Percentiles rank a stretch among this genome's conserved stretches.
These are phyloP conservation scores for Eristalis arbustorum DNA, from an alignment of 2,888 invertebrate species.

Conservation along the genomic window DNA sequence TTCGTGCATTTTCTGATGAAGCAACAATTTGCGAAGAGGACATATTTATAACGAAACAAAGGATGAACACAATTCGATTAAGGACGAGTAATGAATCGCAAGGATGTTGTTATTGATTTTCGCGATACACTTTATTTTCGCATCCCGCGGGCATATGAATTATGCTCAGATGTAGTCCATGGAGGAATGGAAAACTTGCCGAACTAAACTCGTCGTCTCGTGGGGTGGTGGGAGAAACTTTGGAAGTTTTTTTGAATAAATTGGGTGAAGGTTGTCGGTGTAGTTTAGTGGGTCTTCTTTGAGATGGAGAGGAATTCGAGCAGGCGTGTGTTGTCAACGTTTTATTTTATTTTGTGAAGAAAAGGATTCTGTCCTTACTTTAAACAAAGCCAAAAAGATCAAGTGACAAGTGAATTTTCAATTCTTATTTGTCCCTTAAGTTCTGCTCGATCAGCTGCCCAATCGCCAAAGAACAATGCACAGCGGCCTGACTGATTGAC, in stretches of 20 bases:
- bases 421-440: no score
- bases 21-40: conserved; percentile 27
- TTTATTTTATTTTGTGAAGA: no score
- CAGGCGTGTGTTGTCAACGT: no score
- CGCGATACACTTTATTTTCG: neutral
- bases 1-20: conserved; percentile 29
- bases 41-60: conserved; percentile 18
- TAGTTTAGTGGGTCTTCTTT: neutral
- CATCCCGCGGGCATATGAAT: neutral
- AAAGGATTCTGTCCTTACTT: no score
- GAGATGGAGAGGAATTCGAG: neutral
- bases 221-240: neutral
- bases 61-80: conserved; percentile 37
- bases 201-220: no score
- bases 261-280: neutral
- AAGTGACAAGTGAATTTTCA: no score
- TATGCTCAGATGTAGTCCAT: neutral
- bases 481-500: no score
- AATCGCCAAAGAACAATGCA: no score
- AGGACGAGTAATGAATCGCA: conserved; percentile 28
- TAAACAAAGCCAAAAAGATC: no score
- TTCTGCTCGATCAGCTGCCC: no score
- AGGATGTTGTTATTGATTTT: neutral
- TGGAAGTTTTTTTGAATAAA: neutral
- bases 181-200: neutral